A percentile compares a stretch with the other conserved stretches of the same genome.
These are phyloP conservation scores for Caenorhabditis elegans DNA, from an alignment of 1,140 invertebrate species.

Conservation along the genomic window WBcel235 BX284602.5:6128001-6128500, in stretches of 20 bases:
- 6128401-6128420: neutral
- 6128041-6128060: neutral
- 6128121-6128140: constrained; percentile 27
- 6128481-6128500: neutral
- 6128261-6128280: constrained; percentile 26
- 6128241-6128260: constrained; percentile 28
- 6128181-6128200: constrained; percentile 13
- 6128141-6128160: constrained; percentile 25
- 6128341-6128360: neutral
- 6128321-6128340: constrained; percentile 14
- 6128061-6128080: constrained; percentile 24
- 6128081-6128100: constrained; percentile 6
- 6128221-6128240: constrained; percentile 18
- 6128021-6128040: constrained; percentile 22
- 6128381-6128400: neutral
- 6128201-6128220: constrained; percentile 5
- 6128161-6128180: constrained; percentile 14
- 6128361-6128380: neutral
- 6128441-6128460: neutral
- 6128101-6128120: constrained; percentile 15
- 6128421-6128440: neutral
- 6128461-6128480: neutral
- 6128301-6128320: neutral
- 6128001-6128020: neutral
- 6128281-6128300: constrained; percentile 32